Evolutionary conservation across 2,113 vertebrate species (phyloP).

Genomic region (Callithrix jacchus): DNA sequence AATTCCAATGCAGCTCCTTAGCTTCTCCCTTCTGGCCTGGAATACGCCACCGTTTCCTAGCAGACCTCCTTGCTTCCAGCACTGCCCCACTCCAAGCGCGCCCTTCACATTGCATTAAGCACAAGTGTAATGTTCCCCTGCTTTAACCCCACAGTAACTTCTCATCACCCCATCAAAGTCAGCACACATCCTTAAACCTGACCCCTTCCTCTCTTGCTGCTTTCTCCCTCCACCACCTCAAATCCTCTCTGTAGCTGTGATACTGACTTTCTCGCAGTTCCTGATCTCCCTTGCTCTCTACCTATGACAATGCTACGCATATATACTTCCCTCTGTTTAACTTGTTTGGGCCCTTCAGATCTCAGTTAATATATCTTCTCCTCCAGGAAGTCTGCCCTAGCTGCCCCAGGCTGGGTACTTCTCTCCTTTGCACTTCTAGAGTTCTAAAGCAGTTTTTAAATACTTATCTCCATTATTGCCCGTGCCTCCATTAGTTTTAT

Average conservation of each 20-base stretch:
- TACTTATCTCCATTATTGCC: background rate
- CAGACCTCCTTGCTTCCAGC: background rate
- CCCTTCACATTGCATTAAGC: background rate
- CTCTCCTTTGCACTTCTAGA: background rate
- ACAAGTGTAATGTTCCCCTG: background rate
- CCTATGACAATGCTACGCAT: background rate
- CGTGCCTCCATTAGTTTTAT: background rate
- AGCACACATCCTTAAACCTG: background rate
- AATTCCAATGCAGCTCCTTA: background rate
- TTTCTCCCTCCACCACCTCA: background rate
- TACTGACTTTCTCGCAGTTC: background rate
- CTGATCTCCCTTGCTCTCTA: background rate
- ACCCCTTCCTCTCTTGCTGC: background rate
- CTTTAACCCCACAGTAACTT: background rate
- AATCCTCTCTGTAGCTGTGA: background rate
- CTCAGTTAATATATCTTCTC: background rate
- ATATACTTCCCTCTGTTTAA: background rate
- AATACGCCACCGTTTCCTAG: background rate
- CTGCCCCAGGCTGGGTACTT: background rate
- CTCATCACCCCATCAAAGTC: background rate
- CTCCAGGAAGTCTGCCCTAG: background rate
- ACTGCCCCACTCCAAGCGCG: background rate
- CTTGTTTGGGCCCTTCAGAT: background rate
- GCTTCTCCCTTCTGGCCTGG: background rate
- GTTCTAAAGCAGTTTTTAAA: background rate